Evolutionary conservation across 2,888 invertebrate genomes (phyloP), one percentile per base, ranked within the genome.

Genomic region (Drosophila glabriapex): DNA sequence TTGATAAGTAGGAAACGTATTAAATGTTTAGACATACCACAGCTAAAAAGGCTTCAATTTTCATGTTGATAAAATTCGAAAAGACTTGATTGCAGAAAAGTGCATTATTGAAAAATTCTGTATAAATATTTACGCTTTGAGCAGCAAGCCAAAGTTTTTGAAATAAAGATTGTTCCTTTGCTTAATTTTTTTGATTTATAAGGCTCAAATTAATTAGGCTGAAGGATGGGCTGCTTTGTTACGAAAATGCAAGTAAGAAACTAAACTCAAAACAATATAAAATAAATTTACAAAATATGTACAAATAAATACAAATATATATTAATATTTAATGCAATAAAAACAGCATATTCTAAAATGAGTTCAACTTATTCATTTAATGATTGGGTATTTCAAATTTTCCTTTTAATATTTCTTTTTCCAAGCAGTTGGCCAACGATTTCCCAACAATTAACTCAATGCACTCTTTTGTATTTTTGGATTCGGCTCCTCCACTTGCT

Each of bases 1-100:
- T 78, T 76, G 64, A 85, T 82, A 78, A 71, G 68, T 62, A 25
- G 58, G 33, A 69, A 56, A 52, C 19, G 68, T 73, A 66, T 71
- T 84, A 61, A 76, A 74, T 78, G 33, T 55, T 68, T 33, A 35
- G 29, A 39, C 31, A 37, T 19, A 50, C 4, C 12, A 25, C 10
- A 61, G 52, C 56, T 63, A 22, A 37, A 33, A 2, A 4, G 14
- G n/a, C 41, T 31, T 31, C 9, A 52, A 25, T 41, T 58, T 29
- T 10, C 25, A 35, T 19, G 1, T 19, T 29, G 28, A 9, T 56
- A 9, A 41, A 4, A 14, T 22, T 29, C 7, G 7, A n/a, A 28
- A 16, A 46, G 4, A 25, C 9, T 19, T 28, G 28, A 4, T 25
- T 49, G 19, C 52, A 29, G n/a, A 25, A 46, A 41, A 22, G 6